These are phyloP conservation scores for Pangasius macronema DNA, from an alignment of 2,797 vertebrate genomes.

Conservation along the genomic window DNA sequence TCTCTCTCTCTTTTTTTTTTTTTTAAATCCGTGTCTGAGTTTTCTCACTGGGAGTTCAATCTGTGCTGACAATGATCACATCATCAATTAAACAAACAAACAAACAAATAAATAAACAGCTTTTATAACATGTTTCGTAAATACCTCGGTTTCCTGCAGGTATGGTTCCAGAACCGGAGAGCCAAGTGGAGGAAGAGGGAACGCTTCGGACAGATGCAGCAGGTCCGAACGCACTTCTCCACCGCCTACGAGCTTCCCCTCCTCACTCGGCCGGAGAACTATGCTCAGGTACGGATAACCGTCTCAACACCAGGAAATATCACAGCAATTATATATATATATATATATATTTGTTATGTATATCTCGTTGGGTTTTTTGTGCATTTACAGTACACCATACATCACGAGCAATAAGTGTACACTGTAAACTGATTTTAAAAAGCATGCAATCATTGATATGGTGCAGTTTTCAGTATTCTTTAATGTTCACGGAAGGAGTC, in stretches of 20 bases:
- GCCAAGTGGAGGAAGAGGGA: slow-evolving; percentile 98
- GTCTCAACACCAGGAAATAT: not conserved
- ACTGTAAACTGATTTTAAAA: not conserved
- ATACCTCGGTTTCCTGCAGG: slow-evolving; percentile 71
- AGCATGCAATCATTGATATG: not conserved
- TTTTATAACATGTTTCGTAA: not conserved
- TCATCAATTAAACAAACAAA: not conserved
- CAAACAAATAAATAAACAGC: not conserved
- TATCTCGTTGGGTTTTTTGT: not conserved
- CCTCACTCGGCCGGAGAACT: slow-evolving; percentile 94
- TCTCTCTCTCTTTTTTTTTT: no score
- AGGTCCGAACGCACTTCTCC: slow-evolving; percentile 97
- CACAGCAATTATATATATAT: not conserved
- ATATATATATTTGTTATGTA: no score
- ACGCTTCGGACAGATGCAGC: slow-evolving; percentile 99
- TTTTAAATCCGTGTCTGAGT: not conserved
- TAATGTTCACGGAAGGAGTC: not conserved
- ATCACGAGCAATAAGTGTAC: not conserved
- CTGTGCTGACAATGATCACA: not conserved
- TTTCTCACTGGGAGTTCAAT: not conserved
- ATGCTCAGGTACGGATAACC: slow-evolving; percentile 86
- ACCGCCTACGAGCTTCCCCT: slow-evolving; percentile 94
- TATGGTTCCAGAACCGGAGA: slow-evolving; percentile 98
- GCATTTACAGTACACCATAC: no score
- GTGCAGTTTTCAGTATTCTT: not conserved